Percentiles rank a stretch among this genome's conserved stretches.
These are phyloP conservation scores for Caiman crocodilus DNA, from an alignment of 2,797 vertebrate genomes.

Conservation along the genomic window DNA sequence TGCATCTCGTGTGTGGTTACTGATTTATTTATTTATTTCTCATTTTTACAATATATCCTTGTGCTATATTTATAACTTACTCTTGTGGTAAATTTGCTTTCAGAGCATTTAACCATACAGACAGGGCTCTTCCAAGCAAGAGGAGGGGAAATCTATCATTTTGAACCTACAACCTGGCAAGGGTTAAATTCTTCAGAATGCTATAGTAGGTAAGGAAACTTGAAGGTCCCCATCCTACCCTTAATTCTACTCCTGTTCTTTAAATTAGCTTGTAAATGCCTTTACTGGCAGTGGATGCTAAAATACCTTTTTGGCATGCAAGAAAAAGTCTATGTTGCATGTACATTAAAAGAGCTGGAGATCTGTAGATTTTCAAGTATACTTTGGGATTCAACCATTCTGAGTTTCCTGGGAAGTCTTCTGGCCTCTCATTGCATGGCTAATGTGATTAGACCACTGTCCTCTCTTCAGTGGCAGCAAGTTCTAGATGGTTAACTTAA, in stretches of 20 bases:
- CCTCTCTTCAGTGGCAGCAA: background rate
- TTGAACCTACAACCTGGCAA: too few relatives aligned
- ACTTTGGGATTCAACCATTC: fast-evolving
- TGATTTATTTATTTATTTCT: too few relatives aligned
- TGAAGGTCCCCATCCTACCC: background rate
- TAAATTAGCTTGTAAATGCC: fast-evolving
- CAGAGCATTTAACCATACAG: too few relatives aligned
- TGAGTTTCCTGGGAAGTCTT: background rate
- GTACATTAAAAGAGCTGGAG: background rate
- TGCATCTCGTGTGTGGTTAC: too few relatives aligned
- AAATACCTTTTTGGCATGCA: background rate
- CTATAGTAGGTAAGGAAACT: background rate
- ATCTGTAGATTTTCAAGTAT: background rate
- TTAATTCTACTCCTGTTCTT: background rate
- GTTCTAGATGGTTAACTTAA: background rate
- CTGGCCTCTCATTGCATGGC: background rate
- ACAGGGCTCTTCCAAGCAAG: too few relatives aligned
- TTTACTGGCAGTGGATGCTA: slow-evolving; percentile 19
- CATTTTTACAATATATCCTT: too few relatives aligned
- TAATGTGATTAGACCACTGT: background rate
- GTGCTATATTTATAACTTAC: too few relatives aligned
- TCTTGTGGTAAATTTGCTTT: too few relatives aligned
- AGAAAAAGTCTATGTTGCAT: background rate
- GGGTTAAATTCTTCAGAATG: too few relatives aligned
- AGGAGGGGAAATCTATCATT: too few relatives aligned